A percentile compares a stretch with the other conserved stretches of the same genome.
Conservation (phyloP, 2,797 vertebrate genomes). For the Artibeus lituratus region DNA sequence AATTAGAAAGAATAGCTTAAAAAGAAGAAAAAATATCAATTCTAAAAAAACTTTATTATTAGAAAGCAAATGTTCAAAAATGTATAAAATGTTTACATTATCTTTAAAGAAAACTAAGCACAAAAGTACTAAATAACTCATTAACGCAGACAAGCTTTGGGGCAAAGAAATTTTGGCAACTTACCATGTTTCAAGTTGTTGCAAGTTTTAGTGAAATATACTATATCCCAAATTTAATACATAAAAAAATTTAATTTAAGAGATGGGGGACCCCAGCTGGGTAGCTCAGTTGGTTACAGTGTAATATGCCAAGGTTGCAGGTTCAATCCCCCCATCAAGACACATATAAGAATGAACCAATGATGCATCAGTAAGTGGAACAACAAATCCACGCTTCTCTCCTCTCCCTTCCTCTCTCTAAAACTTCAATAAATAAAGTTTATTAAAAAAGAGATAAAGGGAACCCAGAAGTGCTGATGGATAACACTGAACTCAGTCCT, state of each 20-base stretch:
- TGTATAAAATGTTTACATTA: neutral
- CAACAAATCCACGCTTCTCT: neutral
- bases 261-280: neutral
- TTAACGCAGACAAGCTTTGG: neutral
- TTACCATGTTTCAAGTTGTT: neutral
- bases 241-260: neutral
- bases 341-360: neutral
- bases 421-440: neutral
- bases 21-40: no score
- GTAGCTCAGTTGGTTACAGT: neutral
- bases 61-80: neutral
- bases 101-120: slow-evolving; percentile 21
- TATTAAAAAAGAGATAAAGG: neutral
- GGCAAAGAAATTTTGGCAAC: neutral
- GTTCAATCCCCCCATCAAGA: neutral
- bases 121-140: neutral
- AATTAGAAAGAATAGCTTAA: no score
- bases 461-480: neutral
- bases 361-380: neutral
- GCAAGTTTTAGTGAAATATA: slow-evolving; percentile 25
- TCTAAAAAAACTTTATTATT: no score
- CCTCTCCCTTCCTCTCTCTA: neutral
- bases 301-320: neutral
- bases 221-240: neutral
- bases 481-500: neutral